These are phyloP conservation scores for Elgaria multicarinata DNA, from an alignment of 2,113 vertebrate genomes.

Conservation along the genomic window DNA sequence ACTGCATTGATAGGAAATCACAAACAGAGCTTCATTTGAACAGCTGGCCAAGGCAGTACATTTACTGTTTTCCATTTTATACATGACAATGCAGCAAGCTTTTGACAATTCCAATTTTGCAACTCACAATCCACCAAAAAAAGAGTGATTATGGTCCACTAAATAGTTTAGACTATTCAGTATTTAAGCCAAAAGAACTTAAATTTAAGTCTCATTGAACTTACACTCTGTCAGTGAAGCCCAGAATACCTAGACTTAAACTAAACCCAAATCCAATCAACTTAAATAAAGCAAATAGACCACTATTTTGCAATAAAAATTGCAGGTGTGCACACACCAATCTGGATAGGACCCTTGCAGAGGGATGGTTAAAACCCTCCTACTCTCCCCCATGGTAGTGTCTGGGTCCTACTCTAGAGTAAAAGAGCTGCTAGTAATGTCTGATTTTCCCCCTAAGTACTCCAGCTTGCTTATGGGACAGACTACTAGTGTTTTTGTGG, in stretches of 20 bases:
- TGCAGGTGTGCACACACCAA: no score
- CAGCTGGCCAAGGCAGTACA: slow-evolving; percentile 27
- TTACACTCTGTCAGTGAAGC: background rate
- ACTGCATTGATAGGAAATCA: slow-evolving; percentile 48
- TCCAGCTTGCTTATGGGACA: background rate
- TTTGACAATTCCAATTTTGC: background rate
- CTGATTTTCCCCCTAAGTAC: background rate
- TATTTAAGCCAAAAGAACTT: background rate
- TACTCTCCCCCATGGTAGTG: no score
- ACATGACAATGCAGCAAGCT: slow-evolving; percentile 33
- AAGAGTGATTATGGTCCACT: background rate
- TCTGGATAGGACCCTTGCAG: no score
- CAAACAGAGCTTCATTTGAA: slow-evolving; percentile 28
- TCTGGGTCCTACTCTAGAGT: no score
- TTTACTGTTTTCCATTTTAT: slow-evolving; percentile 20
- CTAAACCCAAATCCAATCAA: slow-evolving; percentile 5
- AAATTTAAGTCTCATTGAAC: background rate
- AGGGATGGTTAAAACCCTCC: no score
- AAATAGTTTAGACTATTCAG: background rate
- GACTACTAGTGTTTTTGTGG: background rate
- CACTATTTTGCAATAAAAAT: no score
- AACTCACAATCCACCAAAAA: background rate
- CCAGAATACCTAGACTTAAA: background rate
- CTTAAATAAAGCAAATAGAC: background rate
- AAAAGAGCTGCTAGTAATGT: no score